phyloP scores from a whole-genome alignment of 2,888 invertebrate species.

The Drosophila recens region DNA sequence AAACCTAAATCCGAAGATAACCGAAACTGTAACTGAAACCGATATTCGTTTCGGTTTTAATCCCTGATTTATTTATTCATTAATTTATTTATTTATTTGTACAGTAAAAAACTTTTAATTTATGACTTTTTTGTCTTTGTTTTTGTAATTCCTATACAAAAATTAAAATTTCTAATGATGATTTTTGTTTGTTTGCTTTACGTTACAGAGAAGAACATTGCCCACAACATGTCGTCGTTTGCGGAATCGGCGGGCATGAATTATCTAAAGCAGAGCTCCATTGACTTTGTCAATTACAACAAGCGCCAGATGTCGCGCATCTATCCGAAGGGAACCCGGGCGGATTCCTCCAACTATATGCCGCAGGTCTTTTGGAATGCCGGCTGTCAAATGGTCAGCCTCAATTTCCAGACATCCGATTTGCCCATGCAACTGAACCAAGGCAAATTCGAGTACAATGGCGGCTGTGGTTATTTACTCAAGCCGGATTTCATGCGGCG shows the following conservation, averaged over 20 bases:
- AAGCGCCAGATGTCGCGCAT: constrained; percentile 99
- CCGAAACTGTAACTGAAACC: too few relatives aligned
- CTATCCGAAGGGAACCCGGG: constrained; percentile 99
- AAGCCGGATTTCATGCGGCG: constrained; percentile 99
- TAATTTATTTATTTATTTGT: too few relatives aligned
- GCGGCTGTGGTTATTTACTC: constrained; percentile 98
- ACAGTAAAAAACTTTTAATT: too few relatives aligned
- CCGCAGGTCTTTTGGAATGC: constrained; percentile 99
- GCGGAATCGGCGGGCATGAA: constrained; percentile 98
- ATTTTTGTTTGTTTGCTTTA: too few relatives aligned
- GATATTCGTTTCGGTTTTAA: too few relatives aligned
- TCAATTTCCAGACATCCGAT: constrained; percentile 99
- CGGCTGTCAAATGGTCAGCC: constrained; percentile 99
- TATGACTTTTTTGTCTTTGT: too few relatives aligned
- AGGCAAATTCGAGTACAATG: constrained; percentile 99
- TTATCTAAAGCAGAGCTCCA: constrained; percentile 97
- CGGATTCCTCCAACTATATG: constrained; percentile 99
- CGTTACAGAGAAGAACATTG: constrained; percentile 97
- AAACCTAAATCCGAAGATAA: too few relatives aligned
- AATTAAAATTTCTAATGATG: too few relatives aligned
- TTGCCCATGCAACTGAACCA: constrained; percentile 99
- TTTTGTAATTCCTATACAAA: too few relatives aligned
- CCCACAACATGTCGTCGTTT: constrained; percentile 99
- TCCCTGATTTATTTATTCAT: too few relatives aligned
- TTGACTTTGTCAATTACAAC: constrained; percentile 99